Conservation (phyloP, 2,113 vertebrate genomes). For the Rallus limicola region DNA sequence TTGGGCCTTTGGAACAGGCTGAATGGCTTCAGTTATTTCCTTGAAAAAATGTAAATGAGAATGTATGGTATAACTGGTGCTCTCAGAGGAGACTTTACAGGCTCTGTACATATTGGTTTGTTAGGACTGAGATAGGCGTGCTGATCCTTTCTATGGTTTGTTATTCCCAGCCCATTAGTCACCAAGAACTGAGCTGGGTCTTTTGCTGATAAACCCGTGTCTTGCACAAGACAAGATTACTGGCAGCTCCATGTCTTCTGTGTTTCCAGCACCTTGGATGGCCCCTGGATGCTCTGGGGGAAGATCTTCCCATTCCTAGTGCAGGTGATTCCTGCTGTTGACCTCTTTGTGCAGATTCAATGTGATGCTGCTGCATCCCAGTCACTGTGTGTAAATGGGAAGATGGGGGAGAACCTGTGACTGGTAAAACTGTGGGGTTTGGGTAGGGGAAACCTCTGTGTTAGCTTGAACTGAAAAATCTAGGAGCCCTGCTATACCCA, state of each 20-base stretch:
- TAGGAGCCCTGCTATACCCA: neutral
- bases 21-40: constrained; percentile 30
- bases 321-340: neutral
- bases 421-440: neutral
- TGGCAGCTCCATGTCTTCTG: neutral
- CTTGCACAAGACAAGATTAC: neutral
- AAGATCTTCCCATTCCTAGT: neutral
- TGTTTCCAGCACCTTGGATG: neutral
- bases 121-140: neutral
- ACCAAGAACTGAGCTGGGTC: neutral
- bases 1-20: constrained; percentile 12
- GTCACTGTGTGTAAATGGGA: neutral
- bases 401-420: neutral
- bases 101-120: constrained; percentile 2
- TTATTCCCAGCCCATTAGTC: neutral
- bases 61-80: neutral
- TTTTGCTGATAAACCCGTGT: neutral
- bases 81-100: constrained; percentile 39
- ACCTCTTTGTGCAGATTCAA: neutral
- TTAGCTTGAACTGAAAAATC: neutral
- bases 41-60: constrained; percentile 32
- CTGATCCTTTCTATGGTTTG: neutral
- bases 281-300: neutral
- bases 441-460: neutral
- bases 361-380: neutral